Conservation (phyloP, 1,140 invertebrate genomes). For the Mesaphorura yosii region DNA sequence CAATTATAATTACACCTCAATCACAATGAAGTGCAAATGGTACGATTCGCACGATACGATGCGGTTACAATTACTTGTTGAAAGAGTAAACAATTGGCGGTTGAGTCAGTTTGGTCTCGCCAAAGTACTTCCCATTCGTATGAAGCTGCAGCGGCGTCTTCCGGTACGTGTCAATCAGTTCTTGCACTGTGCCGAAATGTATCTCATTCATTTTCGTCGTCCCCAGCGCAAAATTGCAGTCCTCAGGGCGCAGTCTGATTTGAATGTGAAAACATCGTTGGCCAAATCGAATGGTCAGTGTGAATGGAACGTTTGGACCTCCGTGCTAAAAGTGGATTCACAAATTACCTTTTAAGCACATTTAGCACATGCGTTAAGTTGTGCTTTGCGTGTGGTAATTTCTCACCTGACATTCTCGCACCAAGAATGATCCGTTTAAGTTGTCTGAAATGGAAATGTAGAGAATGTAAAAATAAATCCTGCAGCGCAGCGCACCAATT, state of each 20-base stretch:
- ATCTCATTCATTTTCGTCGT: constrained; percentile 30
- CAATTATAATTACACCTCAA: too few species aligned
- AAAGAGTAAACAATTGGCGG: constrained; percentile 31
- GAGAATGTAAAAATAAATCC: neutral
- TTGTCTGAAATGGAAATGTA: constrained; percentile 23
- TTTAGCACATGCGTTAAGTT: too few species aligned
- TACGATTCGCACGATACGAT: too few species aligned
- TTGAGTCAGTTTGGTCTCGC: constrained; percentile 30
- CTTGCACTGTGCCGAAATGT: constrained; percentile 22
- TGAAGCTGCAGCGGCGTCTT: constrained; percentile 29
- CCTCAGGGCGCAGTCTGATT: constrained; percentile 25
- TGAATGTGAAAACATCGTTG: constrained; percentile 29
- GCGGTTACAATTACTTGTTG: too few species aligned
- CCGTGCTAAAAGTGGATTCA: too few species aligned
- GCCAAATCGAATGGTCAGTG: constrained; percentile 28
- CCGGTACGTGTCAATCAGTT: constrained; percentile 30
- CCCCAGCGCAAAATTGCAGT: constrained; percentile 29
- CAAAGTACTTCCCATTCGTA: constrained; percentile 30
- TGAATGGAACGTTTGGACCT: constrained; percentile 29
- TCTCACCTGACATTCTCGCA: constrained; percentile 28
- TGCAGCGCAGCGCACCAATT: neutral
- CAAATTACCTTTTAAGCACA: neutral
- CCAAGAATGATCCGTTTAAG: constrained; percentile 27
- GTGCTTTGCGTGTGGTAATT: too few species aligned
- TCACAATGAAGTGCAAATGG: too few species aligned